These are phyloP conservation scores for Lindbergichthys nudifrons DNA, from an alignment of 2,797 vertebrate species.

Conservation along the genomic window DNA sequence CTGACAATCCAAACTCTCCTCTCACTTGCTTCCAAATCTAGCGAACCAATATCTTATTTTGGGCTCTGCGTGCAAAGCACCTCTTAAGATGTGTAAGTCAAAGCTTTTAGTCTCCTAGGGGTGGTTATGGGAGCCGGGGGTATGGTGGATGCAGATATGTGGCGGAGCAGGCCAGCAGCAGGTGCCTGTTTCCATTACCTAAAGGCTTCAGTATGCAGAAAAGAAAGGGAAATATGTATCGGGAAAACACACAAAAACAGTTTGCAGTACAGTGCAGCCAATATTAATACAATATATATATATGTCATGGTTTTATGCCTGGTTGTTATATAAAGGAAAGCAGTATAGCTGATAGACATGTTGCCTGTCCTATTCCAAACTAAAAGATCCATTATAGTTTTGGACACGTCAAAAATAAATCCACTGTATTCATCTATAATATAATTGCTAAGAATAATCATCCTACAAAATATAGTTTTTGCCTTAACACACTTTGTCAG, in stretches of 20 bases:
- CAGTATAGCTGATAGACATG: background rate
- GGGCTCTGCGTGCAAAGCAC: constrained; percentile 75
- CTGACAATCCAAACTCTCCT: constrained; percentile 26
- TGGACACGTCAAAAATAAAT: constrained; percentile 25
- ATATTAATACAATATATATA: constrained; percentile 6
- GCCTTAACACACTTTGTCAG: constrained; percentile 5
- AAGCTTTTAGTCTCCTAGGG: constrained; percentile 69
- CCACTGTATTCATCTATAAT: constrained; percentile 2
- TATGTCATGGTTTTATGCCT: background rate
- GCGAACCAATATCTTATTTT: constrained; percentile 72
- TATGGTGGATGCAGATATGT: constrained; percentile 68
- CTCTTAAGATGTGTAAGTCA: constrained; percentile 76
- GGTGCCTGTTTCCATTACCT: constrained; percentile 87
- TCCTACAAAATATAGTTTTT: constrained; percentile 13
- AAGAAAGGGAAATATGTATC: constrained; percentile 63
- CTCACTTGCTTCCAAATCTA: constrained; percentile 48
- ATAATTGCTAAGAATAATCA: constrained; percentile 23
- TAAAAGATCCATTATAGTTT: constrained; percentile 26
- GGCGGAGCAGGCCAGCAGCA: constrained; percentile 73
- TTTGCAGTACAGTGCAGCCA: constrained; percentile 29
- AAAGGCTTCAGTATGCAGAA: constrained; percentile 79
- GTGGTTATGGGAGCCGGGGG: constrained; percentile 69
- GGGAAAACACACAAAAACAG: constrained; percentile 53
- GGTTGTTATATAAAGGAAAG: constrained; percentile 5
- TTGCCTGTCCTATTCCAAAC: constrained; percentile 1